Evolutionary conservation across 64 coral and sea anemone genomes (phyloP).

Genomic region (Astreopora myriophthalma): DNA sequence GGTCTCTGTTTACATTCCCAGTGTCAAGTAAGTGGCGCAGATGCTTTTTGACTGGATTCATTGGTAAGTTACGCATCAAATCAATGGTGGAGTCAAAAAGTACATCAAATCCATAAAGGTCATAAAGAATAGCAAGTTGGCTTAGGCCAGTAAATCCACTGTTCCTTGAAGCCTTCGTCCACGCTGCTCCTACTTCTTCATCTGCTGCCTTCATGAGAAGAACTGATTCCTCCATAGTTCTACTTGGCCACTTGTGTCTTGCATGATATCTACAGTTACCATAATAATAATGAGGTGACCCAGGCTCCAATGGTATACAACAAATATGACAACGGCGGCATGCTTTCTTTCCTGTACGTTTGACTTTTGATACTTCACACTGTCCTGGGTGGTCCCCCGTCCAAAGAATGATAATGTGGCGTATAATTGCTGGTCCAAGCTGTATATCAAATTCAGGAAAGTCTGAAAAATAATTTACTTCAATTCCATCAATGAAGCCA

Average conservation of each 20-base stretch:
- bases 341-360: conserved; percentile 58
- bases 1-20: conserved; percentile 26
- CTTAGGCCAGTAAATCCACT: conserved; percentile 72
- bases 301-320: conserved; percentile 40
- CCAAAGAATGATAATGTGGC: conserved; percentile 60
- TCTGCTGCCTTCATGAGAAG: conserved; percentile 52
- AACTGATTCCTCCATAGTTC: conserved; percentile 61
- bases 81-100: conserved; percentile 64
- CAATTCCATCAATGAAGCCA: conserved; percentile 63
- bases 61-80: conserved; percentile 63
- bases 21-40: conserved; percentile 26
- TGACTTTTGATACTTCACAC: conserved; percentile 60
- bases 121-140: conserved; percentile 46
- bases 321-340: conserved; percentile 65
- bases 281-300: conserved; percentile 63
- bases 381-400: conserved; percentile 65
- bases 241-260: conserved; percentile 42
- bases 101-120: conserved; percentile 70
- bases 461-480: conserved; percentile 49
- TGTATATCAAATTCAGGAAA: conserved; percentile 70
- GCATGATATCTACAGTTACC: conserved; percentile 58
- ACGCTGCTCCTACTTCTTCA: conserved; percentile 54
- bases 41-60: conserved; percentile 67
- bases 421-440: conserved; percentile 17
- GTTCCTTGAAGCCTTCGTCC: conserved; percentile 35